phyloP scores from a whole-genome alignment of 2,888 invertebrate species.

The Deilephila porcellus region DNA sequence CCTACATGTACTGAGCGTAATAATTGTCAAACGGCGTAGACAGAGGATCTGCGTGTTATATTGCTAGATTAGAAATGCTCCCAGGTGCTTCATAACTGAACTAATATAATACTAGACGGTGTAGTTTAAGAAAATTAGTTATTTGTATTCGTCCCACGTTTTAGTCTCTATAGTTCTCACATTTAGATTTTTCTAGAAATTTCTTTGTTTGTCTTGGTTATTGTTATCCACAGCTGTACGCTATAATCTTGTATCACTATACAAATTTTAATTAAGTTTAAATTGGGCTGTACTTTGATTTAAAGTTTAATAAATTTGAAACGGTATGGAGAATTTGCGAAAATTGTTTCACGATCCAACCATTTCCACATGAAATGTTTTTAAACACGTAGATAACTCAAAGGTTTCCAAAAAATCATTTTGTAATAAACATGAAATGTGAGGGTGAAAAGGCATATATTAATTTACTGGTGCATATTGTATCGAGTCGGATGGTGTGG shows the following conservation, averaged over 20 bases:
- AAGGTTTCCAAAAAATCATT: no score
- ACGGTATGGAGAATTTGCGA: no score
- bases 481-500: neutral
- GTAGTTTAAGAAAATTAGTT: constrained; percentile 14
- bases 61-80: constrained; percentile 53
- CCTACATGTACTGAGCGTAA: constrained; percentile 29
- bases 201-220: neutral
- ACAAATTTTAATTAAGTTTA: neutral
- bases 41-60: constrained; percentile 39
- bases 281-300: no score
- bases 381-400: no score
- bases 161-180: neutral
- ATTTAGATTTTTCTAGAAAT: constrained; percentile 3
- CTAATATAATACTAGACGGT: constrained; percentile 14
- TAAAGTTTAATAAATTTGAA: no score
- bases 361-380: no score
- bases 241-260: neutral
- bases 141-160: constrained; percentile 11
- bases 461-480: neutral
- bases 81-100: constrained; percentile 48
- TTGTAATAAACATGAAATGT: no score
- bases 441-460: no score
- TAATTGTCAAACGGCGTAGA: constrained; percentile 42
- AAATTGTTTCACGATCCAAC: no score
- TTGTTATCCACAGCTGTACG: neutral